Evolutionary conservation across 2,888 invertebrate species (phyloP), one percentile per base, ranked within the genome.

Genomic region (Yponomeuta sedellus): DNA sequence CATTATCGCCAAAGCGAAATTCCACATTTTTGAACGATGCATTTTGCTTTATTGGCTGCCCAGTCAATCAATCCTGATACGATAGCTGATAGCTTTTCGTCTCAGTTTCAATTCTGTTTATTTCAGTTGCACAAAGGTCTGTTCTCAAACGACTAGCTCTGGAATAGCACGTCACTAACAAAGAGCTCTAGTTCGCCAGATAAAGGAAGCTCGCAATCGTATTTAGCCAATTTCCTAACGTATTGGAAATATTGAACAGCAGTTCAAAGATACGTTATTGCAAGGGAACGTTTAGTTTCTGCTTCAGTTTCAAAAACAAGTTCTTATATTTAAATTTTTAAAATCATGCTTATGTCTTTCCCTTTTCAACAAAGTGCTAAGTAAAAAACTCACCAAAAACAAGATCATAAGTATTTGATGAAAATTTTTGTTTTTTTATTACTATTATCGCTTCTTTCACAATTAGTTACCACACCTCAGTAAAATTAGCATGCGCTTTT

Each of bases 211-310:
- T 66, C 34, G 77, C 81, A 76, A 82, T 80, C 75, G 81, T 72
- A 73, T 79, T 83, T 77, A 82, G 77, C 75, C 87, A 88, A 90
- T 90, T 90, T 90, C 87, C 88, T 83, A 78, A 79, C 82, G 82
- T 86, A 86, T 88, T 82, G 83, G 81, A 81, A 82, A 77, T 78
- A 80, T 75, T 72, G 77, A 81, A 78, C 86, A 79, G 88, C 90
- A 88, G 88, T 88, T 81, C 79, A 84, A 85, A 82, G 87, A 88
- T 88, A 85, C 83, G 88, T 89, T 89, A 89, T 86, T 86, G 86
- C 79, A 77, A 28, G 16, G 74, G 73, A 77, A 78, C 86, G 83
- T 90, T 91, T 88, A 91, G 88, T 82, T 80, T 74, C 77, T 12
- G 59, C 58, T 6, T 22, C 58, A 12, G 22, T 8, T 40, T 58